Evolutionary conservation across 1,140 invertebrate genomes (phyloP).

Genomic region (Sinella curviseta): DNA sequence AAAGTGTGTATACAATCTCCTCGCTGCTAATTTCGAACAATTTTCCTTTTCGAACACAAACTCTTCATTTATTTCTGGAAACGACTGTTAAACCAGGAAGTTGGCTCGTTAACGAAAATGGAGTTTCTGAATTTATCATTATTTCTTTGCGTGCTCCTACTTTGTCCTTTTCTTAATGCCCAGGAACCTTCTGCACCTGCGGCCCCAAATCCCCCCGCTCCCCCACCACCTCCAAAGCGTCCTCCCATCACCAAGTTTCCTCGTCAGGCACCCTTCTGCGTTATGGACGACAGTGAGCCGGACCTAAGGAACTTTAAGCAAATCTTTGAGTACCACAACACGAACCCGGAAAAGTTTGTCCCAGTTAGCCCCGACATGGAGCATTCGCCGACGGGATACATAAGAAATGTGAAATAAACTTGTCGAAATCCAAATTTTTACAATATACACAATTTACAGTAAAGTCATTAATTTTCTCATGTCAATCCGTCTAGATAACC

Average conservation of each 20-base stretch:
- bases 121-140: neutral
- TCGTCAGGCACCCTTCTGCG: neutral
- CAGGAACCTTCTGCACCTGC: neutral
- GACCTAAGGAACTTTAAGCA: neutral
- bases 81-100: no score
- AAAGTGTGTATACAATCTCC: no score
- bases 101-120: neutral
- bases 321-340: neutral
- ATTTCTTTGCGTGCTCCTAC: neutral
- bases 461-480: neutral
- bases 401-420: neutral
- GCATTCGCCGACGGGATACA: neutral
- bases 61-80: no score
- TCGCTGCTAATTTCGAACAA: no score
- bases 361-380: neutral
- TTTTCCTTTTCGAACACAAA: no score
- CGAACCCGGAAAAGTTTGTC: neutral
- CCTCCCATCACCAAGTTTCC: neutral
- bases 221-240: neutral
- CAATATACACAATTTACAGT: neutral
- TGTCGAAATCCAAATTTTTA: neutral
- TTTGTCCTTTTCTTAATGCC: neutral
- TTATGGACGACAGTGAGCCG: neutral
- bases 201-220: neutral
- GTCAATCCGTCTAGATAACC: neutral